These are phyloP conservation scores for Lithophane semibrunnea DNA, from an alignment of 2,888 invertebrate genomes.

Conservation along the genomic window DNA sequence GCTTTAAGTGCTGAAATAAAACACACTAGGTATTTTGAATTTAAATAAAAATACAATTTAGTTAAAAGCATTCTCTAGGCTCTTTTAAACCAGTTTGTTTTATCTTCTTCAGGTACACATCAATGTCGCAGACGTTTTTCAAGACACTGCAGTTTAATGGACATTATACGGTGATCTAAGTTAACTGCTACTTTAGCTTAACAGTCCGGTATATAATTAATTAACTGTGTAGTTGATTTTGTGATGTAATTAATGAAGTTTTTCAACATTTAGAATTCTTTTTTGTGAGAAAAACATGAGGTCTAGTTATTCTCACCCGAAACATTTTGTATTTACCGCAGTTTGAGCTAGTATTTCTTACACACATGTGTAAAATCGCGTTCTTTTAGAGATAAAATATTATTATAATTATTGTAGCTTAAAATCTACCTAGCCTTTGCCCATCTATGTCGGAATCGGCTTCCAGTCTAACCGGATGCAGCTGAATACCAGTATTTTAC, in stretches of 20 bases:
- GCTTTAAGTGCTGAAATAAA: conserved; percentile 67
- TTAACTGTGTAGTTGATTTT: conserved; percentile 14
- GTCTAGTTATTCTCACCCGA: too few relatives aligned
- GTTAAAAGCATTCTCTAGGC: conserved; percentile 62
- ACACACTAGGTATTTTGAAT: conserved; percentile 67
- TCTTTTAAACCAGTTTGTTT: conserved; percentile 45
- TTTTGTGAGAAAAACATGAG: neutral
- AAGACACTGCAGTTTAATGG: conserved; percentile 19
- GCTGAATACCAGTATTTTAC: too few relatives aligned
- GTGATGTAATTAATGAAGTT: neutral
- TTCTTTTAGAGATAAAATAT: too few relatives aligned
- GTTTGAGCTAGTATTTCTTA: neutral
- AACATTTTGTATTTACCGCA: too few relatives aligned
- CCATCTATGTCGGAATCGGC: too few relatives aligned
- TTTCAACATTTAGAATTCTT: neutral
- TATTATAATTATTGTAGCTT: too few relatives aligned
- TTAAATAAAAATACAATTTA: conserved; percentile 69
- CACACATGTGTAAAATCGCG: too few relatives aligned
- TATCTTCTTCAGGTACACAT: conserved; percentile 55
- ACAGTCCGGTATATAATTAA: neutral
- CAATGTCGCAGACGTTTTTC: conserved; percentile 31
- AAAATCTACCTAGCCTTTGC: too few relatives aligned
- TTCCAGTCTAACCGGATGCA: too few relatives aligned
- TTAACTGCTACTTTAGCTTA: conserved; percentile 24
- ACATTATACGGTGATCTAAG: conserved; percentile 6